phyloP scores from a whole-genome alignment of 1,140 invertebrate species.

The Achatina immaculata region DNA sequence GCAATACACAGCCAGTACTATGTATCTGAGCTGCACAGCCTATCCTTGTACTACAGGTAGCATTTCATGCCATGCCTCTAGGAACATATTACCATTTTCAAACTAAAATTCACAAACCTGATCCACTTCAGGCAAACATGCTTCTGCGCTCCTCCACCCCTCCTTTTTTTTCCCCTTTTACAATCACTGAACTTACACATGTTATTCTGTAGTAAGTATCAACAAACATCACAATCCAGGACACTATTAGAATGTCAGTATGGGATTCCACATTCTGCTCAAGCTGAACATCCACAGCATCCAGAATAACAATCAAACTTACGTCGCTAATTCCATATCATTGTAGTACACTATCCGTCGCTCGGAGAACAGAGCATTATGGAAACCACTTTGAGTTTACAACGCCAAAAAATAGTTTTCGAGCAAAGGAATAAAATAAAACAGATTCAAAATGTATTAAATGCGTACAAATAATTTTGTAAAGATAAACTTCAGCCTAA shows the following conservation, averaged over 20 bases:
- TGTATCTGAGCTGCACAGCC: no score
- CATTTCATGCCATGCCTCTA: no score
- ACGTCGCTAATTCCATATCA: conserved; percentile 59
- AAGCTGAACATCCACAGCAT: neutral
- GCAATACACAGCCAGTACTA: no score
- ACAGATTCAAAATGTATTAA: no score
- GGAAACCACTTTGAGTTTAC: conserved; percentile 25
- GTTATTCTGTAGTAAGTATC: neutral
- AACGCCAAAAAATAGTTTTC: no score
- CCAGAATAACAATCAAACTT: conserved; percentile 41
- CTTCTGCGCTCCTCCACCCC: neutral
- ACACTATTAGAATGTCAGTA: neutral
- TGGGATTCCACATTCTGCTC: neutral
- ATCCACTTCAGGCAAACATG: no score
- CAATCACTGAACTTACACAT: neutral
- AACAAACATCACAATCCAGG: neutral
- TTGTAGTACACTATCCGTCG: conserved; percentile 53
- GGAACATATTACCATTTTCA: neutral
- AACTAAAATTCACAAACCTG: no score
- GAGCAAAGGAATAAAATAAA: no score
- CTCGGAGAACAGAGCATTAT: neutral
- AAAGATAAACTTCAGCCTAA: no score
- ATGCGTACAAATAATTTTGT: no score
- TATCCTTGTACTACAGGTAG: no score
- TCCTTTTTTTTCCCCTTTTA: neutral